Base-by-base conservation (phyloP, 2,113 vertebrate species). In the Xerus inauris region DNA sequence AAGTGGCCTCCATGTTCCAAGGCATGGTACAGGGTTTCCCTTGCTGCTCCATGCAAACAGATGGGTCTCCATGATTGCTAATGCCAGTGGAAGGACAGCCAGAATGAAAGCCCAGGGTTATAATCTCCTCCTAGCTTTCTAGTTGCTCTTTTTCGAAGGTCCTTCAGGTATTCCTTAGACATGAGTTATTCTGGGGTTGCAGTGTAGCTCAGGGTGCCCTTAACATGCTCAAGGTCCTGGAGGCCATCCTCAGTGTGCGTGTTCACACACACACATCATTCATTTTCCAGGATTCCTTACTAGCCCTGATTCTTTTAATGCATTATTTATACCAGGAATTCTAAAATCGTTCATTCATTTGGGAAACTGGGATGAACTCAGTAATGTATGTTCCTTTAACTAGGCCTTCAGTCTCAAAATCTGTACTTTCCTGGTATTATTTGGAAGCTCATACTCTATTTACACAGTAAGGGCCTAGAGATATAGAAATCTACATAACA, bases 11-110 rank as follows among this genome's bases (percentile, higher is more conserved):
- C 32, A 26, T 38, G 5, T 64, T 49, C 47, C 54, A 32, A 30
- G 6, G 20, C 6, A 0, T 6, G 30, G 26, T 57, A 38, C 30
- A 4, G 0, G 0, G 1, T 17, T 57, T 35, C n/a, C 49, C 42
- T 62, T 84, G 62, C 26, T 72, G 14, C 51, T 65, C 59, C 6
- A 0, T 45, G n/a, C 20, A 59, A 75, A 75, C 40, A 80, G 65
- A 32, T 57, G 17, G 16, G 7, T 35, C 26, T 30, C 3, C n/a
- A n/a, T n/a, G n/a, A 1, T n/a, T 72, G 3, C 45, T 69, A 4
- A 5, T 87, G 2, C 75, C 42, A 22, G 0, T 42, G 16, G 65
- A 71, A 87, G 17, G 28, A 32, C 42, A 57, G 32, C 69, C n/a
- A 32, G 76, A 8, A 71, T n/a, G 32, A 79, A 57, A 85, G 45